Conservation (phyloP, 2,113 vertebrate genomes). For the Brachyhypopomus gauderio region DNA sequence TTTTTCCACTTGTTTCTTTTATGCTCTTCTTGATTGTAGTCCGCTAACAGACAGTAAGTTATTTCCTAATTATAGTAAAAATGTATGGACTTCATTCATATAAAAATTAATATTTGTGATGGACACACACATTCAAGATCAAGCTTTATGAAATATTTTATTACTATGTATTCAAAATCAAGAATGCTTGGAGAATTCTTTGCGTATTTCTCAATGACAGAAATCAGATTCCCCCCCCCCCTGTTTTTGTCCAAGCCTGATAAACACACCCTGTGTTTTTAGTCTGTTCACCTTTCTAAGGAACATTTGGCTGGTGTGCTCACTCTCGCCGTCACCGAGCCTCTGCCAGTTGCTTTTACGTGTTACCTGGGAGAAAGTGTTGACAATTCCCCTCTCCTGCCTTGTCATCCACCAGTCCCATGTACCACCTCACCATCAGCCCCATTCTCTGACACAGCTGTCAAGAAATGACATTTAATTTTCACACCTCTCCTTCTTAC, state of each 20-base stretch:
- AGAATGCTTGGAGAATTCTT: slow-evolving; percentile 10
- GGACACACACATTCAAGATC: not conserved
- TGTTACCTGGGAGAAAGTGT: slow-evolving; percentile 71
- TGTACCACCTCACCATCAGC: slow-evolving; percentile 76
- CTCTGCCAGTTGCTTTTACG: slow-evolving; percentile 61
- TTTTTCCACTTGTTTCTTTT: no score
- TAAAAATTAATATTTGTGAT: not conserved
- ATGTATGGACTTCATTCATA: not conserved
- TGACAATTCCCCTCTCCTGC: slow-evolving; percentile 74
- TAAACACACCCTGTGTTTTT: slow-evolving; percentile 26
- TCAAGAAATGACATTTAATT: slow-evolving; percentile 78
- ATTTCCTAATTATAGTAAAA: not conserved
- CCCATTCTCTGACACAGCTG: slow-evolving; percentile 74
- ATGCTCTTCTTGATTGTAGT: no score
- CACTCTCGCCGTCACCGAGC: slow-evolving; percentile 42
- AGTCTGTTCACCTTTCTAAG: slow-evolving; percentile 40
- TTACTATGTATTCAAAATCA: not conserved
- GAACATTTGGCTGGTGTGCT: slow-evolving; percentile 26
- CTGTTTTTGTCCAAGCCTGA: slow-evolving; percentile 38
- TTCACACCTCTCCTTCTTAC: slow-evolving; percentile 70
- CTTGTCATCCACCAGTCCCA: slow-evolving; percentile 75
- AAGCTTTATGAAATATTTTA: not conserved
- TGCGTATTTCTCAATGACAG: not conserved
- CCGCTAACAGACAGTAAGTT: no score
- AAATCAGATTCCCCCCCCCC: slow-evolving; percentile 25